Evolutionary conservation across 2,113 vertebrate genomes (phyloP).

Genomic region (Pterocles orientalis): DNA sequence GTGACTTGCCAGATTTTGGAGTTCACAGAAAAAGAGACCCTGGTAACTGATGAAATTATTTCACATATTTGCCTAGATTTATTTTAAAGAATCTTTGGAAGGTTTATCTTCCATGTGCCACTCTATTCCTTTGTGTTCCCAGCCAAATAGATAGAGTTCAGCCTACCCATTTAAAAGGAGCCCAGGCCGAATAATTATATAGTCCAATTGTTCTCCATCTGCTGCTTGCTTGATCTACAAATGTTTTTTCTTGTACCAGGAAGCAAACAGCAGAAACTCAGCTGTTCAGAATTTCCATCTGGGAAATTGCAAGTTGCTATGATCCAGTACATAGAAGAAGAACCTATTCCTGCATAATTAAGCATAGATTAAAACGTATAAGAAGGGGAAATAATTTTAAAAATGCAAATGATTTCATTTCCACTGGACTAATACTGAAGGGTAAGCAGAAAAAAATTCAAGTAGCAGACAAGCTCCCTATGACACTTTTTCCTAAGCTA

Average conservation of each 20-base stretch:
- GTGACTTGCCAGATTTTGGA: slow-evolving; percentile 41
- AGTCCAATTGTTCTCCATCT: slow-evolving; percentile 66
- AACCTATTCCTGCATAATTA: neutral
- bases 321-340: neutral
- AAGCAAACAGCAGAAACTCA: slow-evolving; percentile 60
- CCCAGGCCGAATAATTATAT: slow-evolving; percentile 55
- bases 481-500: neutral
- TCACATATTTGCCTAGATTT: neutral
- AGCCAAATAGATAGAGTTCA: slow-evolving; percentile 53
- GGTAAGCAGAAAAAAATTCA: neutral
- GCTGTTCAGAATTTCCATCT: slow-evolving; percentile 52
- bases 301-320: slow-evolving; percentile 3
- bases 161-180: slow-evolving; percentile 43
- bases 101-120: neutral
- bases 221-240: slow-evolving; percentile 65
- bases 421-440: neutral
- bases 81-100: slow-evolving; percentile 37
- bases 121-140: slow-evolving; percentile 16
- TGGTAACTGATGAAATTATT: slow-evolving; percentile 19
- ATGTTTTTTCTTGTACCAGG: slow-evolving; percentile 62
- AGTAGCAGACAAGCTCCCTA: neutral
- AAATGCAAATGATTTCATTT: neutral
- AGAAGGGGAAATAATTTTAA: neutral
- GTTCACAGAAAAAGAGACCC: neutral
- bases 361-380: neutral